Evolutionary conservation across 2,888 invertebrate genomes (phyloP), one percentile per base, ranked within the genome.

Genomic region (Tortrix viridana): DNA sequence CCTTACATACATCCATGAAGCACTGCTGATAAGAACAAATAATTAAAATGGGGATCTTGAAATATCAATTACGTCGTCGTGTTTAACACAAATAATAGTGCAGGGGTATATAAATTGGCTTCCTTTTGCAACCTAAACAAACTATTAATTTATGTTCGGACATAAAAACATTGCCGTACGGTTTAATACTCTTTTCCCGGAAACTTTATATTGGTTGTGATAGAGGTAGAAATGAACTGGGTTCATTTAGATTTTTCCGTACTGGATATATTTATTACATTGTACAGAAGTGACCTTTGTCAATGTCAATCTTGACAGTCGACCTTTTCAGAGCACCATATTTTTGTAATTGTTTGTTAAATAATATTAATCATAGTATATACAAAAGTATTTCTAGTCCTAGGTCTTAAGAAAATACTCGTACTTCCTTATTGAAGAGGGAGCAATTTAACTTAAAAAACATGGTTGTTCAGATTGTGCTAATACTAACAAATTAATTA

Each of bases 301-400:
- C 61, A 55, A 55, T 32, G 61, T 61, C 61, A n/a, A n/a, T 23
- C 18, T 26, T 37, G 55, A 61, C 54, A 61, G 54, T 37, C 48
- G 20, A 22, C 55, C 55, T 49, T 57, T 22, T 49, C 55, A 20
- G 49, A 44, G 22, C 55, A 37, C 49, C 44, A 49, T 55, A 61
- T 61, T 61, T 60, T 61, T 60, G n/a, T 60, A 53, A 60, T n/a
- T 47, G 38, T 47, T 26, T 46, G 38, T 47, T 46, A 41, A 18
- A 19, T 47, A 46, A 47, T 53, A 38, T 41, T n/a, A 32, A 23
- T 37, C n/a, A 14, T 22, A 23, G n/a, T n/a, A 14, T 22, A 1
- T n/a, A 7, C 1, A 4, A 16, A 12, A 19, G 19, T 16, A 19
- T 19, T 44, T 6, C 44, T 9, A 44, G 5, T 26, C 26, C 9